phyloP scores from a whole-genome alignment of 2,113 vertebrate species.

The Ibidorhyncha struthersii region DNA sequence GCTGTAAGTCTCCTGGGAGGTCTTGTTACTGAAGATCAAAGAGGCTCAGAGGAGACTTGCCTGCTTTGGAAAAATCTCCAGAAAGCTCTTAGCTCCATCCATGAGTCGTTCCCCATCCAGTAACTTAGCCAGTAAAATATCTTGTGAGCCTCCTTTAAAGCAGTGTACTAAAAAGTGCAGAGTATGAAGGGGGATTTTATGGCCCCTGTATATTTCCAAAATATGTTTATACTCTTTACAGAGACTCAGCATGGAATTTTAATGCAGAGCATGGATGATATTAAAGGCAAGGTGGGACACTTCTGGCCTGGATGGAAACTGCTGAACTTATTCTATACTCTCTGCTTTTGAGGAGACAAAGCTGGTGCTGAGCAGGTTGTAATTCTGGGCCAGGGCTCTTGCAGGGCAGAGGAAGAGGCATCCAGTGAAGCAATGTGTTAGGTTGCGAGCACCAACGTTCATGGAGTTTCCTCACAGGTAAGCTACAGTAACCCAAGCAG shows the following conservation, averaged over 20 bases:
- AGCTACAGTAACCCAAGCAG: not conserved
- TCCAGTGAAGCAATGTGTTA: not conserved
- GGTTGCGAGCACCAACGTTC: not conserved
- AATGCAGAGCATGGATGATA: not conserved
- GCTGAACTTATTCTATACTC: not conserved
- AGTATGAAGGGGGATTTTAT: not conserved
- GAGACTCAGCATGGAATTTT: not conserved
- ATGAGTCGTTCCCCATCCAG: not conserved
- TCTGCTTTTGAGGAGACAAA: not conserved
- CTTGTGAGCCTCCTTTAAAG: slow-evolving; percentile 3
- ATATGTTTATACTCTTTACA: not conserved
- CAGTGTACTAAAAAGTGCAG: not conserved
- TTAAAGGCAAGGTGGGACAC: not conserved
- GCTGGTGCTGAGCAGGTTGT: not conserved
- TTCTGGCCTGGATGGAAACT: not conserved
- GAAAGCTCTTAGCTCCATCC: slow-evolving; percentile 23
- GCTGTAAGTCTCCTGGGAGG: slow-evolving; percentile 20
- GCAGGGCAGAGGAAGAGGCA: not conserved
- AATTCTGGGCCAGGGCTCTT: not conserved
- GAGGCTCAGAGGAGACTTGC: not conserved
- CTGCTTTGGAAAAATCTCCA: slow-evolving; percentile 30
- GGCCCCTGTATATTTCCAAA: not conserved
- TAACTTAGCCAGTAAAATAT: not conserved
- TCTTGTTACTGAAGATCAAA: slow-evolving; percentile 48
- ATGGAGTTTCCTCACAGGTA: not conserved